phyloP scores from a whole-genome alignment of 2,113 vertebrate genomes.

The Callithrix jacchus region DNA sequence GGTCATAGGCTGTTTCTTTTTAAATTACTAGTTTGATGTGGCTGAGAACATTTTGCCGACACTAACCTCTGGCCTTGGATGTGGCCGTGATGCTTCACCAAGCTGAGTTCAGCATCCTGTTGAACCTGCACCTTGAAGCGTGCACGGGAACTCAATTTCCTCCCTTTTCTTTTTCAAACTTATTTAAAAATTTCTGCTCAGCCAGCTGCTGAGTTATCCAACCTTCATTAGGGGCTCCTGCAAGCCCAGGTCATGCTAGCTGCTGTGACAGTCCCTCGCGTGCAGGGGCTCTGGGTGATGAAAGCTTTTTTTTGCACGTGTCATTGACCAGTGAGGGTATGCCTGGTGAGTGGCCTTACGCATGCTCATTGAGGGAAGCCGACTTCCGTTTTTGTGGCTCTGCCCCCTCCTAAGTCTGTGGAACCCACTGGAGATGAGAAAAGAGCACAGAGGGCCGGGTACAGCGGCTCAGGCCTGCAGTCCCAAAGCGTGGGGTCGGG shows the following conservation, averaged over 20 bases:
- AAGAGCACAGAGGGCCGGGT: too few relatives aligned
- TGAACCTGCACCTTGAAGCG: not conserved
- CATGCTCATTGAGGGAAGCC: not conserved
- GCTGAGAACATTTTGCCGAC: not conserved
- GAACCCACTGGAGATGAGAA: not conserved
- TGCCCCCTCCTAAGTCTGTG: not conserved
- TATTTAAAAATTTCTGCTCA: not conserved
- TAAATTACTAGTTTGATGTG: not conserved
- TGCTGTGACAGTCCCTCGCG: not conserved
- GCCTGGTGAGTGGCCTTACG: not conserved
- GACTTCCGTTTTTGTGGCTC: not conserved
- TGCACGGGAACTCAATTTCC: not conserved
- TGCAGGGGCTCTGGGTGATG: not conserved
- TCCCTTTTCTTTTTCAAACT: not conserved
- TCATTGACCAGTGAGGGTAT: not conserved
- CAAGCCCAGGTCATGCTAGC: not conserved
- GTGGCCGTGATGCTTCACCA: not conserved
- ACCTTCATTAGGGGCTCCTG: not conserved
- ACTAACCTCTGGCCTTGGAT: not conserved
- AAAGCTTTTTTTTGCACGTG: not conserved
- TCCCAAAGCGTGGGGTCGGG: too few relatives aligned
- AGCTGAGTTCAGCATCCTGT: not conserved
- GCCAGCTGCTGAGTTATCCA: not conserved
- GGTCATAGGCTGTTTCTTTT: not conserved
- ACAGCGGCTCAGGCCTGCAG: too few relatives aligned